Evolutionary conservation across 2,797 vertebrate species (phyloP), one percentile per base, ranked within the genome.

Genomic region (Naso thynnoides): DNA sequence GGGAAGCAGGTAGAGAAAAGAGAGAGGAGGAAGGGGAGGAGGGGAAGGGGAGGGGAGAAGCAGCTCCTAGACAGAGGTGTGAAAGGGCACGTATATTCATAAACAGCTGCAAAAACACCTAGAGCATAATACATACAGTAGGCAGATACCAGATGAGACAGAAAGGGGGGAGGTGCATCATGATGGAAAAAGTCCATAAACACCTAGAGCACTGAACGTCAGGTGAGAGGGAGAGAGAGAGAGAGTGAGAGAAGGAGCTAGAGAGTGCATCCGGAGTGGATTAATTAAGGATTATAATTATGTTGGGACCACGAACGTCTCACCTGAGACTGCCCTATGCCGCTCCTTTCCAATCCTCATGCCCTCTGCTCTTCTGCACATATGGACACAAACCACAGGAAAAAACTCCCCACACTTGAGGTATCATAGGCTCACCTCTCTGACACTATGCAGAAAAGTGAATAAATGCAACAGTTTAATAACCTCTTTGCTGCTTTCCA

Each of bases 211-310:
- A 74, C 82, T 73, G 74, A 85, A 89, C 69, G 82, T 72, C 16
- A 69, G 26, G 49, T 36, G 61, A 24, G 50, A 58, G 60, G 27
- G 53, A 47, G 33, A 55, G 68, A 29, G 58, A 36, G 67, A 33
- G 21, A 39, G 41, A 39, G 29, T 31, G 33, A 24, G 62, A 47
- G 59, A 29, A 38, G 33, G 53, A 49, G 55, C 24, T 61, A 21
- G 50, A 62, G 60, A 38, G 42, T 0, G 76, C 76, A 92, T 93
- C 90, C 87, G 39, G 89, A 89, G 90, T 93, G 89, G 89, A 90
- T 93, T 94, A 94, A 94, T 95, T 94, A 94, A 92, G 88, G 89
- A 91, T 94, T 93, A 93, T 94, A 94, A 94, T 94, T 92, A 94
- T 89, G 89, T 81, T 91, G 91, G 90, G 92, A 93, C 91, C 77